These are phyloP conservation scores for Oscheius sp. DNA, from an alignment of 2,888 invertebrate species.

Conservation along the genomic window DNA sequence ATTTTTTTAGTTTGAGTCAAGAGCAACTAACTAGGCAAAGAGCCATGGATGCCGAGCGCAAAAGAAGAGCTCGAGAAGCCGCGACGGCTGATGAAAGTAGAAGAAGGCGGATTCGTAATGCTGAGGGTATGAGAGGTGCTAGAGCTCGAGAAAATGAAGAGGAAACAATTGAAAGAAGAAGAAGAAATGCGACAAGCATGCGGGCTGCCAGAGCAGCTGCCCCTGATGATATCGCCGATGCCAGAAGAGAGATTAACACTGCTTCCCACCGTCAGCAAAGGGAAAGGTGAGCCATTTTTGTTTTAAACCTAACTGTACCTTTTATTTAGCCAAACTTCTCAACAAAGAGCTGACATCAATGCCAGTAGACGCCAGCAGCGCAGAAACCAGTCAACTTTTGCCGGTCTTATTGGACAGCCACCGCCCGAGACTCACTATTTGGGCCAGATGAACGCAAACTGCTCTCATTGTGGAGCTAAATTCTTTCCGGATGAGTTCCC, in stretches of 20 bases:
- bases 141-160: no score
- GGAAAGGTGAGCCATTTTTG: not conserved
- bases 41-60: no score
- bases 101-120: no score
- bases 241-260: not conserved
- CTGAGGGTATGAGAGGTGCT: no score
- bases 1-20: no score
- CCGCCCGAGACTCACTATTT: not conserved
- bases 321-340: not conserved
- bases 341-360: not conserved
- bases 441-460: not conserved
- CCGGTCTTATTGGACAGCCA: not conserved
- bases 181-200: no score
- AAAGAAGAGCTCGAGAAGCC: no score
- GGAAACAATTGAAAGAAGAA: no score
- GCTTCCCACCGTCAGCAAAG: not conserved
- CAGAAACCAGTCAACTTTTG: not conserved
- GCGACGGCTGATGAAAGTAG: no score
- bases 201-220: no score
- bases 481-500: constrained; percentile 12
- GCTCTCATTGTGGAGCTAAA: constrained; percentile 17
- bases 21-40: no score
- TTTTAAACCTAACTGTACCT: not conserved
- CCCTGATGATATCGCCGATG: not conserved
- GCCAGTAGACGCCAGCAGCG: not conserved